phyloP scores from a whole-genome alignment of 2,797 vertebrate genomes.

The Protosalanx chinensis region DNA sequence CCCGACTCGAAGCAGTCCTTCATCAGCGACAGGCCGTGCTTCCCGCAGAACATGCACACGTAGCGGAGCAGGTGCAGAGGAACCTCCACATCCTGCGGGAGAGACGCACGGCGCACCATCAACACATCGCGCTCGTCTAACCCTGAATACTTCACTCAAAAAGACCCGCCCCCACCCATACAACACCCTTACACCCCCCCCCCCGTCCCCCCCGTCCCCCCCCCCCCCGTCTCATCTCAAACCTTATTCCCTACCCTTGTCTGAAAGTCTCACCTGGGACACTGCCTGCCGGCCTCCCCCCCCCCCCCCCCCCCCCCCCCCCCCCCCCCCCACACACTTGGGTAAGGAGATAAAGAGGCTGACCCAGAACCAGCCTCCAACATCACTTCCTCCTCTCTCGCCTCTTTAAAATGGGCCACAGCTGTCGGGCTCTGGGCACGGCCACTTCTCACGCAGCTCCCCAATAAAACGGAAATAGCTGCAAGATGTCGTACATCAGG shows the following conservation, averaged over 20 bases:
- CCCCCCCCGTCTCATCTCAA: too few relatives aligned
- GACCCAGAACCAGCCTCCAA: background rate
- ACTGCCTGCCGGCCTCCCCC: background rate
- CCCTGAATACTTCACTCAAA: too few relatives aligned
- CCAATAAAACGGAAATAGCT: conserved; percentile 28
- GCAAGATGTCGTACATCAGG: conserved; percentile 19
- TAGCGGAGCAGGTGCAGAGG: conserved; percentile 96
- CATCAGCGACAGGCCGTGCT: conserved; percentile 97
- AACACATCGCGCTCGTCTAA: too few relatives aligned
- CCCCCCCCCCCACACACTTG: background rate
- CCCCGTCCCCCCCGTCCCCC: too few relatives aligned
- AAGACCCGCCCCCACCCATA: too few relatives aligned
- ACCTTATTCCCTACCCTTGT: too few relatives aligned
- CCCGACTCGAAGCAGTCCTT: conserved; percentile 97
- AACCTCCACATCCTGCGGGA: conserved; percentile 89
- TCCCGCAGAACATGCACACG: conserved; percentile 96
- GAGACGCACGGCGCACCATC: background rate
- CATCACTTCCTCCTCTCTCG: background rate
- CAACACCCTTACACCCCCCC: too few relatives aligned
- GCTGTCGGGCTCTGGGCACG: conserved; percentile 14
- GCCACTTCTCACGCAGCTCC: conserved; percentile 10
- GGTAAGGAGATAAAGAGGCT: too few relatives aligned
- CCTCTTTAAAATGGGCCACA: conserved; percentile 15
- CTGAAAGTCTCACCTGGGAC: background rate
- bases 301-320: background rate